Percentiles rank a stretch among this genome's conserved stretches.
These are phyloP conservation scores for Brachionus manjavacas DNA, from an alignment of 1,140 invertebrate genomes.

Conservation along the genomic window DNA sequence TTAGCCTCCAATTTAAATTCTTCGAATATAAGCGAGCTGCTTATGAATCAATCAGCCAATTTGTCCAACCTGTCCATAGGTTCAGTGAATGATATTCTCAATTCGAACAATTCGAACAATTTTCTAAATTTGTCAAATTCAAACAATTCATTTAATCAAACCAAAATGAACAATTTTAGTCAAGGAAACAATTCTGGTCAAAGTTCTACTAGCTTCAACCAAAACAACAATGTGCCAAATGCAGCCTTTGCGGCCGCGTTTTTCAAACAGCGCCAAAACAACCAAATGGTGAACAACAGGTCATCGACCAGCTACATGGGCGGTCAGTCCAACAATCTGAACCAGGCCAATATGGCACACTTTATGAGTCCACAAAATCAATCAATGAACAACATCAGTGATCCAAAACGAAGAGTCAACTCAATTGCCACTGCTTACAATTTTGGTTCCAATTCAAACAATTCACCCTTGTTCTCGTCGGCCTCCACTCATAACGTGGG, in stretches of 20 bases:
- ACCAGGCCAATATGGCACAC: background rate
- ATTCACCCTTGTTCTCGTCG: background rate
- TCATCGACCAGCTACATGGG: background rate
- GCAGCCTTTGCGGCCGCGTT: background rate
- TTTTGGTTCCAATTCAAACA: background rate
- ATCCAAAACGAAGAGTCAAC: constrained; percentile 18
- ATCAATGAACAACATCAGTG: background rate
- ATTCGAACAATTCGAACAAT: constrained; percentile 21
- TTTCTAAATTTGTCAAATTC: background rate
- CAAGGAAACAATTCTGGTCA: background rate
- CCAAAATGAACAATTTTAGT: constrained; percentile 5
- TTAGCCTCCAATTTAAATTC: background rate
- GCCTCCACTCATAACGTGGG: background rate
- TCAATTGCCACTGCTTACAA: constrained; percentile 36
- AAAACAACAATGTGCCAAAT: background rate
- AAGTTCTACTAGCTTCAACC: background rate
- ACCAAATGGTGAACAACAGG: background rate
- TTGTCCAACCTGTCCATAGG: constrained; percentile 13
- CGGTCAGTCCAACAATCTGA: background rate
- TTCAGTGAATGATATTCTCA: background rate
- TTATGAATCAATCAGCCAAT: background rate
- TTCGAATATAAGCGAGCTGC: background rate
- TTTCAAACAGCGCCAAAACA: background rate
- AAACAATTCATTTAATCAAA: constrained; percentile 20
- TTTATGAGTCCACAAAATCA: constrained; percentile 18